Evolutionary conservation across 2,113 vertebrate genomes (phyloP).

Genomic region (Blennius ocellaris): DNA sequence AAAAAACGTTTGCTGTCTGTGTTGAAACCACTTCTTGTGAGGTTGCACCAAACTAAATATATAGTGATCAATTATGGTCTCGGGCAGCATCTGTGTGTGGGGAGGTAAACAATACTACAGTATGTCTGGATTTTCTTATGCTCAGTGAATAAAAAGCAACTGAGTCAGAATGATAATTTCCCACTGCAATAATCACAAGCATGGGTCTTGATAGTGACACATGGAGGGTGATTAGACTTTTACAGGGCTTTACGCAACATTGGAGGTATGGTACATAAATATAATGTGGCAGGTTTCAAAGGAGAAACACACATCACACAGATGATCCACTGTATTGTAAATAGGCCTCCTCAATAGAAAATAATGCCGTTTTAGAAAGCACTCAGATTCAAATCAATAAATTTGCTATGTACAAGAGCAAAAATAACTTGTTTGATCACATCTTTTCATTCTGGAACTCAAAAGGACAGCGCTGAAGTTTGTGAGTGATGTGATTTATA

Average conservation of each 20-base stretch:
- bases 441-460: background rate
- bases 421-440: background rate
- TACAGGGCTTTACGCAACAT: conserved; percentile 19
- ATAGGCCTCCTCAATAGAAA: background rate
- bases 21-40: conserved; percentile 19
- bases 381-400: background rate
- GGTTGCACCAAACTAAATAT: conserved; percentile 6
- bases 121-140: conserved; percentile 21
- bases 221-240: conserved; percentile 37
- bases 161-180: conserved; percentile 29
- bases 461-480: background rate
- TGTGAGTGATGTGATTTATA: background rate
- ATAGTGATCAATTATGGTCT: background rate
- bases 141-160: conserved; percentile 33
- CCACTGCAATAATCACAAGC: conserved; percentile 42
- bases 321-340: background rate
- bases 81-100: background rate
- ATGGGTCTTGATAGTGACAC: conserved; percentile 28
- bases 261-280: background rate
- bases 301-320: background rate
- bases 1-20: conserved; percentile 16
- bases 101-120: conserved; percentile 19
- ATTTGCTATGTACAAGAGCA: background rate
- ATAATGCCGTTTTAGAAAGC: background rate
- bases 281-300: conserved; percentile 18